Percentiles rank a stretch among this genome's conserved stretches.
Conservation (phyloP, 2,797 vertebrate genomes). For the Heterohyrax brucei region DNA sequence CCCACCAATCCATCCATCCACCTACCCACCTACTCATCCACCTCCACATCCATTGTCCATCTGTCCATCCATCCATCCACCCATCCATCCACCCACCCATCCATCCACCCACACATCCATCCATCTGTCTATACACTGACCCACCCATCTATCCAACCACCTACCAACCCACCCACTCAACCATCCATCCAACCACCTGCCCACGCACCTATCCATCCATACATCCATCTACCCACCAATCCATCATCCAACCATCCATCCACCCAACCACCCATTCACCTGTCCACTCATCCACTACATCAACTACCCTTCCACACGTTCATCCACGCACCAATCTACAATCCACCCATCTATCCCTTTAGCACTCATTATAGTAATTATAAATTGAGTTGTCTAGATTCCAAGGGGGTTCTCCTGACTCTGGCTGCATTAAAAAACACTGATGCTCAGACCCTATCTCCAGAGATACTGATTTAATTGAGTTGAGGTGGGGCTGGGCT, state of each 20-base stretch:
- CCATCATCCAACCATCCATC: no score
- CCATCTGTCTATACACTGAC: not conserved
- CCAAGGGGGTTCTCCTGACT: not conserved
- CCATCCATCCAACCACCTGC: no score
- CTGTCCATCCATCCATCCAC: no score
- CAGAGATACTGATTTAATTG: constrained; percentile 26
- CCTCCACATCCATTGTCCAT: no score
- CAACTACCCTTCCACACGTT: not conserved
- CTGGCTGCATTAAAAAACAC: constrained; percentile 2
- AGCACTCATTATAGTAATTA: not conserved
- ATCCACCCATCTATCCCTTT: not conserved
- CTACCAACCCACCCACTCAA: not conserved
- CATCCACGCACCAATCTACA: not conserved
- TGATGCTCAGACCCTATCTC: not conserved
- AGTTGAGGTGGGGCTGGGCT: not conserved
- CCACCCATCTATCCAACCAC: not conserved
- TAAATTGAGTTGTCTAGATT: not conserved
- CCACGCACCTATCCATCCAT: no score
- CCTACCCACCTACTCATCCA: no score
- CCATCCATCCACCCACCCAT: fast-evolving
- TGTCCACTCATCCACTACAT: not conserved
- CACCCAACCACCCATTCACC: no score
- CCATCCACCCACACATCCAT: not conserved
- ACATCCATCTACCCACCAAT: not conserved
- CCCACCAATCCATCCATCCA: no score